Conservation (phyloP, 1,140 invertebrate species). For the Pseudoatta argentina region DNA sequence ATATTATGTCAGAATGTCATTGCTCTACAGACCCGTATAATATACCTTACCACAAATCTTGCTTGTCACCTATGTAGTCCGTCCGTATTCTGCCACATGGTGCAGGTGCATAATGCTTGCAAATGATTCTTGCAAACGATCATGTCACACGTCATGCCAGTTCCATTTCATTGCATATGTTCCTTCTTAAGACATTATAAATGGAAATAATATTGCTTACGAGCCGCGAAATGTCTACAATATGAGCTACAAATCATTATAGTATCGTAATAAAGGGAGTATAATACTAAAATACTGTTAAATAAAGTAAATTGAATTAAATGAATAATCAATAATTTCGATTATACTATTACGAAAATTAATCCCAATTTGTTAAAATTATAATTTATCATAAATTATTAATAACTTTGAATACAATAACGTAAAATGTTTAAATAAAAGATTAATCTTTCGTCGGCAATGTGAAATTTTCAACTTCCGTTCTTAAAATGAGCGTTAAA, state of each 20-base stretch:
- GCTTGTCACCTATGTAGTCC: constrained; percentile 54
- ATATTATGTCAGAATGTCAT: constrained; percentile 60
- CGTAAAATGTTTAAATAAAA: constrained; percentile 5
- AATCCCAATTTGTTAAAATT: neutral
- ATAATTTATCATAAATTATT: neutral
- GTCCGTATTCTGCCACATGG: constrained; percentile 32
- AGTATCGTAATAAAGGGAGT: neutral
- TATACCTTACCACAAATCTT: constrained; percentile 60
- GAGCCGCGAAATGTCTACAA: neutral
- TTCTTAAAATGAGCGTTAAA: too few species aligned
- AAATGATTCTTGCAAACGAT: constrained; percentile 65
- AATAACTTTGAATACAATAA: neutral
- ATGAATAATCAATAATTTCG: neutral
- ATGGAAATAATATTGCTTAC: constrained; percentile 38
- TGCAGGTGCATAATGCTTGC: constrained; percentile 57
- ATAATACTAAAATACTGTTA: neutral
- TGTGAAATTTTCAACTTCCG: too few species aligned
- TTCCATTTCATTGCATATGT: constrained; percentile 50
- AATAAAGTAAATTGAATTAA: neutral
- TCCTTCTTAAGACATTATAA: constrained; percentile 54
- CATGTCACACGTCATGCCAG: constrained; percentile 45
- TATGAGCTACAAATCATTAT: constrained; percentile 8
- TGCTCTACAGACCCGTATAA: constrained; percentile 48
- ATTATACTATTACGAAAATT: constrained; percentile 7
- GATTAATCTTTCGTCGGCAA: neutral